Evolutionary conservation across 2,113 vertebrate genomes (phyloP).

Genomic region (Sciurus niger): DNA sequence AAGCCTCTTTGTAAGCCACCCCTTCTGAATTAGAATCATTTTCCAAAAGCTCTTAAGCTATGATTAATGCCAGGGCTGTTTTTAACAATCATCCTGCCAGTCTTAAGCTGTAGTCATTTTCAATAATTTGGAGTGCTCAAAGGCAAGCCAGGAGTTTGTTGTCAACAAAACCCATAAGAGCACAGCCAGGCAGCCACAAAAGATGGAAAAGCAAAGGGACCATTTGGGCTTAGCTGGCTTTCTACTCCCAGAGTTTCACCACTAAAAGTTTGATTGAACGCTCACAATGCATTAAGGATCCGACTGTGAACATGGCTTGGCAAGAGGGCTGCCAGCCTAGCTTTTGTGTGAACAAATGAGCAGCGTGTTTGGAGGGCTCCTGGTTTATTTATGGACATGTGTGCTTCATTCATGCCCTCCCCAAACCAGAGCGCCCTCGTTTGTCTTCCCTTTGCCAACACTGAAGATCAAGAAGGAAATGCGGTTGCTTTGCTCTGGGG

Average conservation of each 20-base stretch:
- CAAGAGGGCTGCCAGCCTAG: conserved; percentile 62
- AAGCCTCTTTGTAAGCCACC: conserved; percentile 81
- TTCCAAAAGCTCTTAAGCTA: conserved; percentile 80
- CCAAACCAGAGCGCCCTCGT: background rate
- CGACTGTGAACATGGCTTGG: conserved; percentile 55
- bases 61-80: conserved; percentile 77
- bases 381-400: conserved; percentile 70
- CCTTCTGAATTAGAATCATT: conserved; percentile 78
- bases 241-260: conserved; percentile 57
- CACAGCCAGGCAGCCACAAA: conserved; percentile 71
- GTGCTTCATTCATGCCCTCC: conserved; percentile 65
- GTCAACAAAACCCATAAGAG: conserved; percentile 71
- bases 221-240: conserved; percentile 59
- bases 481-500: background rate
- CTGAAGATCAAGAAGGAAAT: conserved; percentile 10
- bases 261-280: conserved; percentile 65
- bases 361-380: conserved; percentile 42
- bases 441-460: conserved; percentile 63
- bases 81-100: conserved; percentile 81
- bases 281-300: conserved; percentile 66
- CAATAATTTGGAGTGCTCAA: conserved; percentile 75
- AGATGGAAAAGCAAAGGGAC: conserved; percentile 66
- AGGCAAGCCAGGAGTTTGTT: conserved; percentile 70
- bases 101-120: conserved; percentile 79
- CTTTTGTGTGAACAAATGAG: conserved; percentile 63